Conservation (phyloP, 1,140 invertebrate species). For the Drosophila kepulauana region DNA sequence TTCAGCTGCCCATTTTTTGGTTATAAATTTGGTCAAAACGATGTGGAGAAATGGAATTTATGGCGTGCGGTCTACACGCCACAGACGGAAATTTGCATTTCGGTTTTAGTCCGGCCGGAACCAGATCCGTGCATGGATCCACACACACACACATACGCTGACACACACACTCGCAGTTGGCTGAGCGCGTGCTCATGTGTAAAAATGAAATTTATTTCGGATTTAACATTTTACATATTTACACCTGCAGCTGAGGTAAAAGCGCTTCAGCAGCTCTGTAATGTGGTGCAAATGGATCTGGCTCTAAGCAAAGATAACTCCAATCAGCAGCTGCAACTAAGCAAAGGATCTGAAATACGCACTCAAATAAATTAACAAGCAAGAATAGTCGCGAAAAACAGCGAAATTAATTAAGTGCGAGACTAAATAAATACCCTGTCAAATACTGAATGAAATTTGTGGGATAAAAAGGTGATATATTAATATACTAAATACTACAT, state of each 20-base stretch:
- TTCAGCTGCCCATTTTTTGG: conserved; percentile 55
- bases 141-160: conserved; percentile 4
- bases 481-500: too few relatives aligned
- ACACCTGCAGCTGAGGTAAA: conserved; percentile 30
- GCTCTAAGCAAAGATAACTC: conserved; percentile 44
- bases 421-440: background rate
- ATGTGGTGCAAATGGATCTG: conserved; percentile 15
- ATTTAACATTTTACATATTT: conserved; percentile 60
- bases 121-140: conserved; percentile 23
- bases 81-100: conserved; percentile 75
- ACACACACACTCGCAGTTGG: background rate
- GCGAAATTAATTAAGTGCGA: too few relatives aligned
- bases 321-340: conserved; percentile 25
- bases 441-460: background rate
- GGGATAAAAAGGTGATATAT: too few relatives aligned
- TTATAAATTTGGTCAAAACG: conserved; percentile 70
- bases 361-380: conserved; percentile 63
- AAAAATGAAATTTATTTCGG: conserved; percentile 75
- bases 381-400: conserved; percentile 20
- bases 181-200: conserved; percentile 59
- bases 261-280: conserved; percentile 1
- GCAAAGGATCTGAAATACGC: conserved; percentile 25
- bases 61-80: conserved; percentile 54
- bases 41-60: conserved; percentile 52
- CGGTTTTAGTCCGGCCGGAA: conserved; percentile 36